These are phyloP conservation scores for Slavum lentiscoides DNA, from an alignment of 2,888 invertebrate species.

Conservation along the genomic window DNA sequence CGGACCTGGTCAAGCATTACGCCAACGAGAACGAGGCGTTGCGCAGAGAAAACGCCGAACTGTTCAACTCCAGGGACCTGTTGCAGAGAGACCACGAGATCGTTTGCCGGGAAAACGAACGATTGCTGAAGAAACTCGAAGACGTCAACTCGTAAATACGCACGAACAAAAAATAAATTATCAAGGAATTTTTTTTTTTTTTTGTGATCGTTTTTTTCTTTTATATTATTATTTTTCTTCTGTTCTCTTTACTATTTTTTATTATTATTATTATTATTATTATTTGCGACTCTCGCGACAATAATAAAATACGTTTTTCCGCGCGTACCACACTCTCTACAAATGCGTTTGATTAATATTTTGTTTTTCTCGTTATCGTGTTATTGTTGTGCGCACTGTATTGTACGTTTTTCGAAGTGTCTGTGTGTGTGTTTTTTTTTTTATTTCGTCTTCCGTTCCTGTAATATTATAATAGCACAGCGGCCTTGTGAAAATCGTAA, in stretches of 20 bases:
- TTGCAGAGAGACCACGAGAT: constrained; percentile 86
- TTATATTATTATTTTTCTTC: constrained; percentile 12
- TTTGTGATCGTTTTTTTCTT: constrained; percentile 14
- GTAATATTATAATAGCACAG: neutral
- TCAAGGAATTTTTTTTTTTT: constrained; percentile 5
- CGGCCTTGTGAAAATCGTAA: neutral
- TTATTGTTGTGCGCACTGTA: neutral
- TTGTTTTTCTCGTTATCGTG: constrained; percentile 11
- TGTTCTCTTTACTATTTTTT: neutral
- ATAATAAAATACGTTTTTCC: constrained; percentile 28
- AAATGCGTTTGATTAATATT: constrained; percentile 30
- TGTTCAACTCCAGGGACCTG: constrained; percentile 78
- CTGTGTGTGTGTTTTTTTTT: neutral
- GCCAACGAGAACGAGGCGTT: constrained; percentile 79
- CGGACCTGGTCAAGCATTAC: constrained; percentile 82
- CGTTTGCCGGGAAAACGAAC: constrained; percentile 87
- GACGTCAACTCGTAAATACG: constrained; percentile 77
- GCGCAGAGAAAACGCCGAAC: constrained; percentile 81
- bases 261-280: too few species aligned
- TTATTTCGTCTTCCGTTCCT: neutral
- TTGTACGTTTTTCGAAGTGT: neutral
- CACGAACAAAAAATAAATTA: neutral
- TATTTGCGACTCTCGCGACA: neutral
- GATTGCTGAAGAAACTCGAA: constrained; percentile 82
- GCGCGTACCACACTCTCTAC: neutral